phyloP scores from a whole-genome alignment of 2,797 vertebrate species.

The Halcyon smyrnensis region DNA sequence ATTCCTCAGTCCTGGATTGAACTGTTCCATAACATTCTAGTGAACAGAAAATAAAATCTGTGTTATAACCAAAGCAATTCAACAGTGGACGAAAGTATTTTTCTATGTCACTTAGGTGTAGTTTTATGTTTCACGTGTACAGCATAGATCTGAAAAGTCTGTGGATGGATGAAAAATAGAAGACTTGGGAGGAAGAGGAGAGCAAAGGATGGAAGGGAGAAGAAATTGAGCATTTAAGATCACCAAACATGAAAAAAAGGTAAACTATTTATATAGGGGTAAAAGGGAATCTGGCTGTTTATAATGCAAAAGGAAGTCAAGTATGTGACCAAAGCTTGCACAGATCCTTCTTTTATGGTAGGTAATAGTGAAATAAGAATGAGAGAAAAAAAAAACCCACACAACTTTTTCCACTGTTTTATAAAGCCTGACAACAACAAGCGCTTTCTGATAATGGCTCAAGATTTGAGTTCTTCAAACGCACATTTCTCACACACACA shows the following conservation, averaged over 20 bases:
- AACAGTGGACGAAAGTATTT: neutral
- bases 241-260: neutral
- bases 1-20: slow-evolving; percentile 94
- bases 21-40: slow-evolving; percentile 99
- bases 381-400: neutral
- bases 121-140: neutral
- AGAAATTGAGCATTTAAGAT: neutral
- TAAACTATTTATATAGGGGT: neutral
- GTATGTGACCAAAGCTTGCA: neutral
- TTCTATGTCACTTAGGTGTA: neutral
- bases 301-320: neutral
- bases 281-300: neutral
- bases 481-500: neutral
- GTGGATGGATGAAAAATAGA: neutral
- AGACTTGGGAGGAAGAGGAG: neutral
- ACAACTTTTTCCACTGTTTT: neutral
- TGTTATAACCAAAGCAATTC: neutral
- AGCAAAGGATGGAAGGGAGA: neutral
- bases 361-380: neutral
- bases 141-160: neutral
- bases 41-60: slow-evolving; percentile 47
- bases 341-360: neutral
- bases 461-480: neutral
- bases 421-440: neutral
- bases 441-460: neutral